A percentile compares a stretch with the other conserved stretches of the same genome.
Conservation (phyloP, 2,113 vertebrate species). For the Thinocorus orbignyianus region DNA sequence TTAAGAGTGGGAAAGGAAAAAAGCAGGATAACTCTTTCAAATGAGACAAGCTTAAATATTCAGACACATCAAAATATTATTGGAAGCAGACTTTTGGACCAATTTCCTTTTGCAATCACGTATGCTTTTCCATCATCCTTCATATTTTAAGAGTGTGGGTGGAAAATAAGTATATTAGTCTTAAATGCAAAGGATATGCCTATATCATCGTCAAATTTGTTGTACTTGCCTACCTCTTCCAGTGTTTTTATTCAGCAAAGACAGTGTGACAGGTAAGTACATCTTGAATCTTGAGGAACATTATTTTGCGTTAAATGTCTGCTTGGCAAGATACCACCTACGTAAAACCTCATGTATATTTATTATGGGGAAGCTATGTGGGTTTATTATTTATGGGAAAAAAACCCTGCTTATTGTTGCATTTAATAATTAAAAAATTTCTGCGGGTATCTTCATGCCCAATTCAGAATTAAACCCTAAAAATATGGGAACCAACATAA, state of each 20-base stretch:
- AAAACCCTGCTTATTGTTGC: not conserved
- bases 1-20: not conserved
- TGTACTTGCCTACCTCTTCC: not conserved
- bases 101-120: not conserved
- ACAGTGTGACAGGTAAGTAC: not conserved
- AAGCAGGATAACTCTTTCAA: not conserved
- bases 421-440: not conserved
- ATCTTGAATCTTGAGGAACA: not conserved
- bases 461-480: not conserved
- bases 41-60: constrained; percentile 20
- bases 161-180: not conserved
- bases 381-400: not conserved
- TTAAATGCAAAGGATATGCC: not conserved
- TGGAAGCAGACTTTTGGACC: constrained; percentile 32
- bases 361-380: not conserved
- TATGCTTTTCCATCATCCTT: not conserved
- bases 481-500: not conserved
- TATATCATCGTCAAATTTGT: not conserved
- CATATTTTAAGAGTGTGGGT: not conserved
- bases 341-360: not conserved
- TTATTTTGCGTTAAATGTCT: not conserved
- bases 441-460: not conserved
- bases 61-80: not conserved
- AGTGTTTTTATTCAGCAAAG: not conserved
- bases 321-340: not conserved